Base-by-base conservation (phyloP, 2,113 vertebrate species). In the Rana temporaria region DNA sequence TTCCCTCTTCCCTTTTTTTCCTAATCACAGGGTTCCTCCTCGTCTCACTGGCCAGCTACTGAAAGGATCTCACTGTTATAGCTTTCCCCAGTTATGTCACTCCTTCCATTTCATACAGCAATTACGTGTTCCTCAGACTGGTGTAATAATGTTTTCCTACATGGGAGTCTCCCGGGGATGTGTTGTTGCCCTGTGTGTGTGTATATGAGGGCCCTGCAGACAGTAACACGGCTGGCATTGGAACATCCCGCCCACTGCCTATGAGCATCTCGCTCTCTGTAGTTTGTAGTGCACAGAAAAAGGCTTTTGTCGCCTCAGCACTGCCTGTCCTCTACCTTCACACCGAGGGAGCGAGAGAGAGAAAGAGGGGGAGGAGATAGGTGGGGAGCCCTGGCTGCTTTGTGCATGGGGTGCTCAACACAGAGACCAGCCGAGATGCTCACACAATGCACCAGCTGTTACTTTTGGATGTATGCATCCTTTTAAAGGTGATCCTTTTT, bases 391-490 rank as follows among this genome's bases (percentile, higher is more conserved):
- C 70, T 6, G 70, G 24, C 81, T 76, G 81, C 52, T 64, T 82
- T 68, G 63, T 67, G 32, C 56, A 60, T 55, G 60, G 81, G 71
- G 79, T 67, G 62, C 67, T 24, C 59, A 48, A 75, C 75, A 59
- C 71, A 59, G 62, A 67, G 53, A 83, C 65, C 81, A 62, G 64
- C 72, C 71, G 81, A 74, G 72, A 83, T 83, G 81, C 81, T 59
- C 81, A 83, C 66, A 83, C 81, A 83, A 83, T 83, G 81, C 81
- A 83, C 81, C 81, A 83, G 52, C 81, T 83, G 63, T 76, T 76
- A 68, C 70, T 76, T 83, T 76, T 76, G 81, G 81, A 83, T 83
- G 52, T 76, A 83, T 83, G 72, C 81, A 76, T 68, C 81, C 73
- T 55, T 83, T 83, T 83, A 83, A 83, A 83, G 81, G 81, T 83